A percentile compares a stretch with the other conserved stretches of the same genome.
Conservation (phyloP, 2,797 vertebrate genomes). For the Rhinophrynus dorsalis region DNA sequence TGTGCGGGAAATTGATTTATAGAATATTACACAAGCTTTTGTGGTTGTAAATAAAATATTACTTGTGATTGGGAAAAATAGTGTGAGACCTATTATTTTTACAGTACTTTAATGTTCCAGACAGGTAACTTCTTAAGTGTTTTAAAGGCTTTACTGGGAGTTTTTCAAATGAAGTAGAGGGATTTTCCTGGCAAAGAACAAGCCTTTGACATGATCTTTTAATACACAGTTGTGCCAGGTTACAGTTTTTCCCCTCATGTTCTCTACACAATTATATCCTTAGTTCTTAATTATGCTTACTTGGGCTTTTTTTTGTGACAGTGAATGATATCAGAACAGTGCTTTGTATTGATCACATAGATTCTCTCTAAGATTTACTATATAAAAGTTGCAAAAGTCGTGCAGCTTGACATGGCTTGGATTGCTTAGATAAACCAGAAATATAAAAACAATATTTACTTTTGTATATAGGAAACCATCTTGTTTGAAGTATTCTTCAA, state of each 20-base stretch:
- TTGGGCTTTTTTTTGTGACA: slow-evolving; percentile 44
- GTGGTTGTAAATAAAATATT: slow-evolving; percentile 35
- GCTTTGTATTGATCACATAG: slow-evolving; percentile 36
- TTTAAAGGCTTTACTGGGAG: slow-evolving; percentile 46
- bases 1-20: slow-evolving; percentile 39
- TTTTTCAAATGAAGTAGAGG: slow-evolving; percentile 50
- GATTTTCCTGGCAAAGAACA: slow-evolving; percentile 54
- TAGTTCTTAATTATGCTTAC: slow-evolving; percentile 53
- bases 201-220: slow-evolving; percentile 43
- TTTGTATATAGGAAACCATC: not conserved
- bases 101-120: slow-evolving; percentile 34
- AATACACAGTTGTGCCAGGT: slow-evolving; percentile 49
- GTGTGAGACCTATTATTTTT: slow-evolving; percentile 37
- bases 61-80: slow-evolving; percentile 32
- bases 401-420: not conserved
- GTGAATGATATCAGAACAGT: slow-evolving; percentile 39
- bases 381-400: slow-evolving; percentile 12
- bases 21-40: slow-evolving; percentile 33
- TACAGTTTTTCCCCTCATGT: slow-evolving; percentile 51
- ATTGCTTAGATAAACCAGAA: slow-evolving; percentile 12
- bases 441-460: not conserved
- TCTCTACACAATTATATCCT: slow-evolving; percentile 52
- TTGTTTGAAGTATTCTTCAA: not conserved
- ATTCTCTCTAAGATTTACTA: slow-evolving; percentile 31
- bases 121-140: slow-evolving; percentile 49